A percentile compares a stretch with the other conserved stretches of the same genome.
Evolutionary conservation across 64 coral and sea anemone species (phyloP).

Genomic region (Cladopsammia gracilis): DNA sequence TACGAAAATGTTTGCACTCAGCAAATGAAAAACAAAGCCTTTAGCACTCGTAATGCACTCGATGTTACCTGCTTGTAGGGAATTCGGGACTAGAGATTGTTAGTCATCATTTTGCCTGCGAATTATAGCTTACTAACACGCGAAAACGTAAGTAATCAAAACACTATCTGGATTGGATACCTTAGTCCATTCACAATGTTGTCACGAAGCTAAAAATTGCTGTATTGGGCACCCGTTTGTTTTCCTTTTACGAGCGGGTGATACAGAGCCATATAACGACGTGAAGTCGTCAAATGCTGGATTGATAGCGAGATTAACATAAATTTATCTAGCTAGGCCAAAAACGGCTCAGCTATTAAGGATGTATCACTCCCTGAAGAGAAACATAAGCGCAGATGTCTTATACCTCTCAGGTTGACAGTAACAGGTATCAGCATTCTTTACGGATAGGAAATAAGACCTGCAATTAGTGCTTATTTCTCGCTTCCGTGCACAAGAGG

Average conservation of each 20-base stretch:
- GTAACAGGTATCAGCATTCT: constrained; percentile 31
- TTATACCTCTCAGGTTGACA: constrained; percentile 12
- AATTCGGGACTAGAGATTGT: too few relatives aligned
- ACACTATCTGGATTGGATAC: constrained; percentile 1
- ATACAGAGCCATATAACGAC: not conserved
- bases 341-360: not conserved
- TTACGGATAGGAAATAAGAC: not conserved
- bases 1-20: too few relatives aligned
- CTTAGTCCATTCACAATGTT: not conserved
- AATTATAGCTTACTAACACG: too few relatives aligned
- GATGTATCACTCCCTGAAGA: not conserved
- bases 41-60: too few relatives aligned
- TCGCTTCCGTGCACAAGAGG: not conserved
- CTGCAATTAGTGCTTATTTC: not conserved
- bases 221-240: constrained; percentile 29
- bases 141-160: not conserved
- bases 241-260: not conserved
- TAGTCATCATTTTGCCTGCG: too few relatives aligned
- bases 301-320: not conserved
- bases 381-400: constrained; percentile 29
- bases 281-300: not conserved
- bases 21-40: too few relatives aligned
- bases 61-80: too few relatives aligned
- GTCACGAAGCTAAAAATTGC: constrained; percentile 48
- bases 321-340: not conserved